Base-by-base conservation (phyloP, 2,797 vertebrate genomes). In the Benthosema pterotum region DNA sequence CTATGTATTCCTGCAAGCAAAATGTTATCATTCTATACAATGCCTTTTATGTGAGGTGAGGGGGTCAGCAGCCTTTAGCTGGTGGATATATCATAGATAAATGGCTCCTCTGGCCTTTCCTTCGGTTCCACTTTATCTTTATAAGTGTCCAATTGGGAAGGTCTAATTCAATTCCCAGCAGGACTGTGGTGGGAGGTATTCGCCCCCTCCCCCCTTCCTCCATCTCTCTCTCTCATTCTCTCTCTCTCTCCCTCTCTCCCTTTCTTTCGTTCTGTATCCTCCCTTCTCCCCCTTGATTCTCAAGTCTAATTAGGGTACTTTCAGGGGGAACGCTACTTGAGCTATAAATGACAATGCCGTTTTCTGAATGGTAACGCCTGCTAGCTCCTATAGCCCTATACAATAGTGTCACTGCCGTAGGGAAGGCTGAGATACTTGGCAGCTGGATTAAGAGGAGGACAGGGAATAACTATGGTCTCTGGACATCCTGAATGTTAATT, bases 161-260 rank as follows among this genome's bases (percentile, higher is more conserved):
- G 78, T 86, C 87, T 89, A 80, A 91, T 87, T 81, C 74, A 80
- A 88, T 88, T 85, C 71, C 75, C 53, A 62, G 75, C 69, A 74
- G 78, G 53, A 82, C 52, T 63, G 63, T 22, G 45, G 25, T 5
- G 42, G 25, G 50, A 28, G 32, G 32, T 38, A 28, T 17, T 49
- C 69, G 65, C 59, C 18, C 48, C 56, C 38, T 57, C 42, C 12
- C 54, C 54, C 43, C 15, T 58, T 51, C 52, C 17, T 52, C 8
- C 42, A 57, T 63, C 57, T 53, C 4, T 45, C 51, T 42, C 8
- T 46, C 25, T 1, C 57, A 22, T n/a, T 60, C 50, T 9, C 60
- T 67, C 16, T 38, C 8, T 38, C 7, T 38, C 32, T 38, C 32
- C 32, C 11, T 15, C 53, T 63, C 28, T 19, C 25, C 42, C 8